Evolutionary conservation across 2,113 vertebrate genomes (phyloP).

Genomic region (Amblyopsis rosae): DNA sequence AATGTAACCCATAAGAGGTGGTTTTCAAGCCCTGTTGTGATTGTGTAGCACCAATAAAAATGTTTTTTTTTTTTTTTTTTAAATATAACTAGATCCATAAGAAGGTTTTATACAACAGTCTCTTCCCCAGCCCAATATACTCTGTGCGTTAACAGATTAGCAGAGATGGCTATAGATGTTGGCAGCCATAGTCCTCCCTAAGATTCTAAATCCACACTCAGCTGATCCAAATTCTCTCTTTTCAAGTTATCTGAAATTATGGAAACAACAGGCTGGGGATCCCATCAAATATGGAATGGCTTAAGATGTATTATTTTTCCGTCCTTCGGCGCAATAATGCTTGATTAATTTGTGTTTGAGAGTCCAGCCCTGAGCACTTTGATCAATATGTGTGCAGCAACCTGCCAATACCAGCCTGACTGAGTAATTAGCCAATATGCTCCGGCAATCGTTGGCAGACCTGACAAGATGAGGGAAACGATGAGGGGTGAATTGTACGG

Average conservation of each 20-base stretch:
- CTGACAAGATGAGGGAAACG: constrained; percentile 26
- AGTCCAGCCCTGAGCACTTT: constrained; percentile 59
- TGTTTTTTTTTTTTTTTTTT: no score
- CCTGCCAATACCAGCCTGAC: constrained; percentile 74
- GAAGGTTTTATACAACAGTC: no score
- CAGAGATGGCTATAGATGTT: constrained; percentile 3
- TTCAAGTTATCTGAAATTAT: constrained; percentile 12
- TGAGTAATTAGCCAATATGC: constrained; percentile 77
- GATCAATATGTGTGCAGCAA: constrained; percentile 74
- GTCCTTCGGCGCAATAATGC: constrained; percentile 48
- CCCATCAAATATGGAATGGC: constrained; percentile 23
- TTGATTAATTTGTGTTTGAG: constrained; percentile 74
- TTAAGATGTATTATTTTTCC: constrained; percentile 40
- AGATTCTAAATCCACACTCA: not conserved
- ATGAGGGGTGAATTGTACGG: constrained; percentile 57
- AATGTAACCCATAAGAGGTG: no score
- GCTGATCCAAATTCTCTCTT: constrained; percentile 28
- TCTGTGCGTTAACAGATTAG: no score
- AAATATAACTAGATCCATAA: no score
- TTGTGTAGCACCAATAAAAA: no score
- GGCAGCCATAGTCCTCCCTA: constrained; percentile 11
- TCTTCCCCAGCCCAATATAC: no score
- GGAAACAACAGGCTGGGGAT: constrained; percentile 27
- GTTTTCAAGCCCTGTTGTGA: no score
- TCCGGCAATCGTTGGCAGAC: constrained; percentile 50